A percentile compares a stretch with the other conserved stretches of the same genome.
phyloP scores from a whole-genome alignment of 2,113 vertebrate genomes.

The Oreocharis arfaki region DNA sequence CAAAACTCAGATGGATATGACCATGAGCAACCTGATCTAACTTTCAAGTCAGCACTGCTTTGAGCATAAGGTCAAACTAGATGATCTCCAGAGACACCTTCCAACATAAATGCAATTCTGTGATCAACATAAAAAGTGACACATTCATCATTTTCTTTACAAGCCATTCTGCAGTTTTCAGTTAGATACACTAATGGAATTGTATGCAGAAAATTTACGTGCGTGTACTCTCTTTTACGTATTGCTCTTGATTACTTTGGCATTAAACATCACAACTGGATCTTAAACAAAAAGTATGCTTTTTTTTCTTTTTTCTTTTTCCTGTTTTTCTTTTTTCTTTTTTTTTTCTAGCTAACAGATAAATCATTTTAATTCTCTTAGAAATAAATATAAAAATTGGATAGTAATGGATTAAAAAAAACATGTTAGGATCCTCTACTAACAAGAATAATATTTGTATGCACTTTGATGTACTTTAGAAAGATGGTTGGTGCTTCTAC shows the following conservation, averaged over 20 bases:
- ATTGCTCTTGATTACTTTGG: background rate
- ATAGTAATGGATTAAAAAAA: background rate
- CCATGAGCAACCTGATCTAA: background rate
- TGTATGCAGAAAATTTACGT: background rate
- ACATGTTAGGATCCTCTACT: background rate
- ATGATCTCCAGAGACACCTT: background rate
- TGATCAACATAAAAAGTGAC: background rate
- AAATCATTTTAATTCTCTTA: background rate
- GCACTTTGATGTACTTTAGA: background rate
- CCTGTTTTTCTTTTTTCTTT: background rate
- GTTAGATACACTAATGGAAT: background rate
- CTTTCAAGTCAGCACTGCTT: background rate
- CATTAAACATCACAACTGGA: background rate
- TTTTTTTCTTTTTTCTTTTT: background rate
- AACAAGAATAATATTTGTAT: background rate
- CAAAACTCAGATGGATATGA: background rate
- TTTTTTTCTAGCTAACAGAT: background rate
- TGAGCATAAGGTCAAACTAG: background rate
- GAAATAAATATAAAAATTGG: background rate
- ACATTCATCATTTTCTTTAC: background rate
- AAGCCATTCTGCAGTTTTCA: background rate
- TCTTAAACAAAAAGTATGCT: background rate
- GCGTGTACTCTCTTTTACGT: background rate
- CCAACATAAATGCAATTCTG: background rate
- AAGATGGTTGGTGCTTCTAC: background rate